phyloP scores from a whole-genome alignment of 2,113 vertebrate genomes.

The Pedionomus torquatus region DNA sequence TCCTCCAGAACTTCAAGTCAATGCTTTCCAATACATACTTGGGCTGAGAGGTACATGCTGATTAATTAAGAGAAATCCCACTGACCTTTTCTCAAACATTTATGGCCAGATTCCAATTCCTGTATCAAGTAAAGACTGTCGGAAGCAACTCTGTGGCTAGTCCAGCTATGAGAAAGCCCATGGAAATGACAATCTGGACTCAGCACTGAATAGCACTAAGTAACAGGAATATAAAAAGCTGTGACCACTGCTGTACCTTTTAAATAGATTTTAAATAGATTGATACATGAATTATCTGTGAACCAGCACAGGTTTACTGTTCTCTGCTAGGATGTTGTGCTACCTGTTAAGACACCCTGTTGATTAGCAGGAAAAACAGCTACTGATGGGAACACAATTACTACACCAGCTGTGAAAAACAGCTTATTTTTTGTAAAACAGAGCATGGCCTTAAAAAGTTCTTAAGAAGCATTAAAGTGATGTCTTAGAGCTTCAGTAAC shows the following conservation, averaged over 20 bases:
- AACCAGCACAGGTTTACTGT: background rate
- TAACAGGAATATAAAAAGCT: background rate
- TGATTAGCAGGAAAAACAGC: background rate
- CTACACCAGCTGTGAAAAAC: background rate
- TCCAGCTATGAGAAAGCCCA: background rate
- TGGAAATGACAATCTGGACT: background rate
- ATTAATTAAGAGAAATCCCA: background rate
- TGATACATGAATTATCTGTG: background rate
- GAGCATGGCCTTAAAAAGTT: background rate
- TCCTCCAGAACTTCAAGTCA: background rate
- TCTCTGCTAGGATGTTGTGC: background rate
- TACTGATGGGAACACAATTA: background rate
- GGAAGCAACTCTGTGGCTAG: background rate
- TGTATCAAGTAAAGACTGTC: background rate
- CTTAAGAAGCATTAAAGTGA: background rate
- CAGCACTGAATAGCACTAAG: background rate
- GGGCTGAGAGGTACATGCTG: background rate
- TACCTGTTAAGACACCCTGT: background rate
- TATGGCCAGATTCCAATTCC: background rate
- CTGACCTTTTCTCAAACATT: background rate
- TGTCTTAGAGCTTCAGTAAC: background rate
- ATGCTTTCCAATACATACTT: background rate
- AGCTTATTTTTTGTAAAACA: background rate
- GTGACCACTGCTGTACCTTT: background rate
- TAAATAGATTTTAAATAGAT: conserved; percentile 32